Conservation (phyloP, 2,113 vertebrate species). For the Paraplagusia blochii region DNA sequence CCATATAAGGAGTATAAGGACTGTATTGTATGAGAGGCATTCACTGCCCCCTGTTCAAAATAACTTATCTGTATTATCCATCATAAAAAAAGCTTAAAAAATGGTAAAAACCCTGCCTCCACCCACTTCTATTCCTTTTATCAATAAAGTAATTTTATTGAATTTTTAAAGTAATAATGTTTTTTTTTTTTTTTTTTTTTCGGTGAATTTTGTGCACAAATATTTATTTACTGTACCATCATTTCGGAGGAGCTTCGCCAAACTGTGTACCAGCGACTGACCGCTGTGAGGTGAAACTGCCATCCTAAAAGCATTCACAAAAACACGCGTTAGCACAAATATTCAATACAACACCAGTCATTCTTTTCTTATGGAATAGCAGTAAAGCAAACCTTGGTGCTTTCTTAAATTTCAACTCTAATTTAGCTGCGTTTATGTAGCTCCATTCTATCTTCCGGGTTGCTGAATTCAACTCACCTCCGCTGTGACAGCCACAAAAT, state of each 20-base stretch:
- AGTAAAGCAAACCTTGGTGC: neutral
- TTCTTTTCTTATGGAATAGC: neutral
- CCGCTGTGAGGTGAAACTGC: constrained; percentile 37
- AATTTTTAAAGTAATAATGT: no score
- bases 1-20: no score
- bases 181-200: no score
- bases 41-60: no score
- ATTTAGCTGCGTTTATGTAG: neutral
- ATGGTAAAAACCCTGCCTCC: no score
- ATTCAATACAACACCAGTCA: neutral
- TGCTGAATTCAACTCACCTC: constrained; percentile 21
- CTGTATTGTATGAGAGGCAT: no score
- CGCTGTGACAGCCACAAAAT: constrained; percentile 5
- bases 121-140: no score
- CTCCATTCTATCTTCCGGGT: constrained; percentile 11
- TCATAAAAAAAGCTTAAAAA: no score
- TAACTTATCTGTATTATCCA: no score
- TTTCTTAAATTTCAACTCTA: neutral
- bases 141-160: no score
- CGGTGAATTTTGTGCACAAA: neutral
- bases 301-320: constrained; percentile 61
- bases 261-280: constrained; percentile 70
- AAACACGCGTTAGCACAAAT: neutral
- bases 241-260: constrained; percentile 79
- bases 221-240: constrained; percentile 64